Conservation (phyloP, 1,140 invertebrate genomes). For the Steinernema khuongi region DNA sequence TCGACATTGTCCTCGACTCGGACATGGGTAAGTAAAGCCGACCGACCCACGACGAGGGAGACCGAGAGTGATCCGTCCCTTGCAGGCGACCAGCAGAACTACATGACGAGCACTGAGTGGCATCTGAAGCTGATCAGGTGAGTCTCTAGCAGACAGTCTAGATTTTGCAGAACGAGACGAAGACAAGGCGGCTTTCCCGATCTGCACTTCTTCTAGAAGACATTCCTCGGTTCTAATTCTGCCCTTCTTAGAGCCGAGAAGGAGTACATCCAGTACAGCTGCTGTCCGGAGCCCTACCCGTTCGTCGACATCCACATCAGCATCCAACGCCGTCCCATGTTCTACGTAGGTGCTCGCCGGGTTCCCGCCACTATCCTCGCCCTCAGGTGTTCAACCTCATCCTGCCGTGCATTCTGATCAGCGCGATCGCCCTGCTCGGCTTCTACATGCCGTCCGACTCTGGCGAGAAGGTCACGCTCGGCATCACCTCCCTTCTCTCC, state of each 20-base stretch:
- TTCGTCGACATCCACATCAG: constrained; percentile 68
- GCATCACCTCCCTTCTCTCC: constrained; percentile 79
- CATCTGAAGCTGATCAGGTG: constrained; percentile 49
- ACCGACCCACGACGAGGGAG: no score
- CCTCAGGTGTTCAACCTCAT: constrained; percentile 74
- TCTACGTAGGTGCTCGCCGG: constrained; percentile 65
- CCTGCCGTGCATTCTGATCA: constrained; percentile 80
- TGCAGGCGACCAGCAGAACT: constrained; percentile 60
- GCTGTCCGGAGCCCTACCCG: constrained; percentile 68
- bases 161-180: no score
- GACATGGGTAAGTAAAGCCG: constrained; percentile 50
- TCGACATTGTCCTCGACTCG: constrained; percentile 60
- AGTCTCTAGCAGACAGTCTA: constrained; percentile 7
- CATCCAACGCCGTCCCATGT: constrained; percentile 71
- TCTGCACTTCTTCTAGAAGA: not conserved
- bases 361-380: not conserved
- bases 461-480: constrained; percentile 70
- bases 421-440: constrained; percentile 74
- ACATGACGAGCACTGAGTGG: constrained; percentile 62
- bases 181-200: constrained; percentile 67
- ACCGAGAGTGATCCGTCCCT: constrained; percentile 11
- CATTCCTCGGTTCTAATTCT: constrained; percentile 19
- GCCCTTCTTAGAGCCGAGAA: constrained; percentile 64
- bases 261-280: constrained; percentile 66
- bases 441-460: constrained; percentile 87